Evolutionary conservation across 2,113 vertebrate species (phyloP).

Genomic region (Apistogramma diplotaenia): DNA sequence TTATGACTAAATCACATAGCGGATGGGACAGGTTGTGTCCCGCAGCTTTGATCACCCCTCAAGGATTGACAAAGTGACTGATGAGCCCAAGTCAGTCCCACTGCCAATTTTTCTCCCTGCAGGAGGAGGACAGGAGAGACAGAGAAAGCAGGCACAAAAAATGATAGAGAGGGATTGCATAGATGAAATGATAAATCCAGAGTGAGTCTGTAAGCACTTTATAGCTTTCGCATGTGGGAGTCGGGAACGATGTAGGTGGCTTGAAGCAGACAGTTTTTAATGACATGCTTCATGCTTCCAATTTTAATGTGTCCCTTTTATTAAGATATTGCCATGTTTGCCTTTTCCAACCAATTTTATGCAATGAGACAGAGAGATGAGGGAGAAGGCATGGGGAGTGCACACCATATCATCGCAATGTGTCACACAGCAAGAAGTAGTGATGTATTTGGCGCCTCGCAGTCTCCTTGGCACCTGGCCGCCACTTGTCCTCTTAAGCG

Average conservation of each 20-base stretch:
- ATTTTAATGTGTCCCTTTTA: slow-evolving; percentile 62
- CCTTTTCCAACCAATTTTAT: slow-evolving; percentile 2
- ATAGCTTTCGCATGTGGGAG: slow-evolving; percentile 3
- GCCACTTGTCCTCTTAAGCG: slow-evolving; percentile 62
- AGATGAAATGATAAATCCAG: slow-evolving; percentile 33
- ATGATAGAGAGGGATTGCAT: background rate
- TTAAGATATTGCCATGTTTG: slow-evolving; percentile 45
- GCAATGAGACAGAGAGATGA: slow-evolving; percentile 5
- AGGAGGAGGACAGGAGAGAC: background rate
- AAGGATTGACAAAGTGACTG: slow-evolving; percentile 41
- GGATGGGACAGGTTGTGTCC: slow-evolving; percentile 21
- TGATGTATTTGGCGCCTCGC: slow-evolving; percentile 52
- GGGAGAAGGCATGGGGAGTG: background rate
- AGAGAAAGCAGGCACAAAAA: background rate
- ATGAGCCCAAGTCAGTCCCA: slow-evolving; percentile 13
- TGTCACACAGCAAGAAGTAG: slow-evolving; percentile 14
- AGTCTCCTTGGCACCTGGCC: slow-evolving; percentile 53
- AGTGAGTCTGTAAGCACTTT: background rate
- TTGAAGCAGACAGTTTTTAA: slow-evolving; percentile 49
- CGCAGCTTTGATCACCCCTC: slow-evolving; percentile 52
- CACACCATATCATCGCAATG: slow-evolving; percentile 19
- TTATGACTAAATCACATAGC: slow-evolving; percentile 53
- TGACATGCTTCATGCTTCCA: slow-evolving; percentile 47
- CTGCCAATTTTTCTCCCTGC: slow-evolving; percentile 27
- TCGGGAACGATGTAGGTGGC: slow-evolving; percentile 7